Evolutionary conservation across 2,888 invertebrate genomes (phyloP).

Genomic region (Bellardia pandia): DNA sequence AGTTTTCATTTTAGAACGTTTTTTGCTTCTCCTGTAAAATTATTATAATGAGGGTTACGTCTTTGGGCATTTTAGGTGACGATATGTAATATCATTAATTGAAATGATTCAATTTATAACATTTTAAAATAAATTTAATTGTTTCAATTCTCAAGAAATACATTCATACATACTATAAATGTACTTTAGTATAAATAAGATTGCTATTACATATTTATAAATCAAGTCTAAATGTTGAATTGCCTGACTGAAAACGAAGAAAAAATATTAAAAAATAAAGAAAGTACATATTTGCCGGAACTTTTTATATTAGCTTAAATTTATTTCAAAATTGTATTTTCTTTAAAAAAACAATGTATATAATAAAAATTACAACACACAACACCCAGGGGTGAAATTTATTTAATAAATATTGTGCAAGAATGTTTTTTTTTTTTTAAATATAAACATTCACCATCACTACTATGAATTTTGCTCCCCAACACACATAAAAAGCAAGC

Average conservation of each 20-base stretch:
- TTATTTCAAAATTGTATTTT: conserved; percentile 29
- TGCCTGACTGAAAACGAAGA: background rate
- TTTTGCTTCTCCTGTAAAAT: too few species aligned
- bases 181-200: conserved; percentile 9
- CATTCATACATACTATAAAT: too few species aligned
- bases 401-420: conserved; percentile 55
- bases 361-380: conserved; percentile 30
- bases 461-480: background rate
- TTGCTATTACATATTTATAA: conserved; percentile 58
- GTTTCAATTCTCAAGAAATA: conserved; percentile 25
- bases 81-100: too few species aligned
- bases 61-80: too few species aligned
- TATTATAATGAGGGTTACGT: too few species aligned
- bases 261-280: background rate
- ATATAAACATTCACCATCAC: background rate
- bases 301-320: conserved; percentile 11
- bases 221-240: conserved; percentile 36
- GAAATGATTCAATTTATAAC: background rate
- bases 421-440: conserved; percentile 45
- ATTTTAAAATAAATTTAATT: background rate
- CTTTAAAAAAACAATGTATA: conserved; percentile 19
- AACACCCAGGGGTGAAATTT: conserved; percentile 51
- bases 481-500: too few species aligned
- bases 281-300: background rate
- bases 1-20: too few species aligned